These are phyloP conservation scores for Garra rufa DNA, from an alignment of 2,113 vertebrate genomes.

Conservation along the genomic window DNA sequence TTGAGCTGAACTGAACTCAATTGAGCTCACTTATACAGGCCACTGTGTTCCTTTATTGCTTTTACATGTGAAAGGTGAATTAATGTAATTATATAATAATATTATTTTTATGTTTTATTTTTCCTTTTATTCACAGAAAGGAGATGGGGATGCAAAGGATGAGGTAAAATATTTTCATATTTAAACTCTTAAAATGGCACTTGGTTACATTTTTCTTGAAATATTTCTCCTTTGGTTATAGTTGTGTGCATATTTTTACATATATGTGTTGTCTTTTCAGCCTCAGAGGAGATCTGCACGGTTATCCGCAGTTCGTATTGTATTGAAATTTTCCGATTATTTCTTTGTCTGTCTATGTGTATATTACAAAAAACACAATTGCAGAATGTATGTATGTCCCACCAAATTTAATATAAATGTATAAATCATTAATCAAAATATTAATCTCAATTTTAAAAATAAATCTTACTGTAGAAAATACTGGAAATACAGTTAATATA, in stretches of 20 bases:
- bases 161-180: conserved; percentile 74
- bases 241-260: not conserved
- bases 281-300: conserved; percentile 94
- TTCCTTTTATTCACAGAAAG: conserved; percentile 72
- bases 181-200: not conserved
- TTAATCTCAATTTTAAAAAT: not conserved
- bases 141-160: conserved; percentile 83
- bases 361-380: too few species aligned
- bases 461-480: too few species aligned
- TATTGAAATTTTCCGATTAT: not conserved
- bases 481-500: too few species aligned
- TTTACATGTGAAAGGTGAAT: too few species aligned
- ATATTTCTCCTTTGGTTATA: conserved; percentile 28
- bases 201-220: not conserved
- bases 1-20: conserved; percentile 16
- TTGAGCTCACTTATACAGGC: not conserved
- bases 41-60: not conserved
- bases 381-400: too few species aligned
- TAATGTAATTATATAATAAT: too few species aligned
- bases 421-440: not conserved
- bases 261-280: conserved; percentile 73
- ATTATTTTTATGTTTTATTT: not conserved
- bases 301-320: conserved; percentile 89
- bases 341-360: too few species aligned
- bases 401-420: not conserved